Conservation (phyloP, 2,797 vertebrate genomes). For the Salmo trutta region DNA sequence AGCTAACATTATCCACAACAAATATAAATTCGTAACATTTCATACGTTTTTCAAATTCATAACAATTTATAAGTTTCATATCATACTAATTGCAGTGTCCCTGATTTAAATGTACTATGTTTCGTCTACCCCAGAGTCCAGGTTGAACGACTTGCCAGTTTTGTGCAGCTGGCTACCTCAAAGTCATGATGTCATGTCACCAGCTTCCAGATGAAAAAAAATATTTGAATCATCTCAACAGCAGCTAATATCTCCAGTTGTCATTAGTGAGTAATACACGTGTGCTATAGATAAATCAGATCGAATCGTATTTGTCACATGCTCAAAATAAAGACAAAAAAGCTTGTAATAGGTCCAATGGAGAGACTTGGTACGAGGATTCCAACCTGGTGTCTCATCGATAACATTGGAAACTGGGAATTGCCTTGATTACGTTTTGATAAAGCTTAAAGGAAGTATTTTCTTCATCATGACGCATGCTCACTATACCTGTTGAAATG, state of each 20-base stretch:
- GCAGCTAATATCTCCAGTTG: constrained; percentile 21
- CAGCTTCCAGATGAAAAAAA: too few relatives aligned
- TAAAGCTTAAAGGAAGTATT: constrained; percentile 23
- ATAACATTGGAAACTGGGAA: constrained; percentile 8
- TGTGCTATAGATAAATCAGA: too few relatives aligned
- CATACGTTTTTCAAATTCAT: too few relatives aligned
- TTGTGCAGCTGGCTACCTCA: not conserved
- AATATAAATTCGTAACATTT: too few relatives aligned
- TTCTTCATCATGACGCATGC: constrained; percentile 24
- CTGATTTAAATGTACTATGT: too few relatives aligned
- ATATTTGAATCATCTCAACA: constrained; percentile 33
- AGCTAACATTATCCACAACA: too few relatives aligned
- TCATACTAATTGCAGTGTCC: too few relatives aligned
- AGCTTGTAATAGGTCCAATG: not conserved
- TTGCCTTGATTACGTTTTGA: constrained; percentile 17
- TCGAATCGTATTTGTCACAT: too few relatives aligned
- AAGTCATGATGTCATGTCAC: constrained; percentile 39
- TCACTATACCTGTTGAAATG: constrained; percentile 19
- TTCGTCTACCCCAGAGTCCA: too few relatives aligned
- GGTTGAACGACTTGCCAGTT: too few relatives aligned
- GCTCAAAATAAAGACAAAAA: too few relatives aligned
- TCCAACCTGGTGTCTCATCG: constrained; percentile 35
- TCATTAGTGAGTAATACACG: constrained; percentile 1
- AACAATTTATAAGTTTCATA: too few relatives aligned
- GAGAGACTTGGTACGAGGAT: constrained; percentile 31